phyloP scores from a whole-genome alignment of 2,888 invertebrate genomes.

The Orthosia gracilis region DNA sequence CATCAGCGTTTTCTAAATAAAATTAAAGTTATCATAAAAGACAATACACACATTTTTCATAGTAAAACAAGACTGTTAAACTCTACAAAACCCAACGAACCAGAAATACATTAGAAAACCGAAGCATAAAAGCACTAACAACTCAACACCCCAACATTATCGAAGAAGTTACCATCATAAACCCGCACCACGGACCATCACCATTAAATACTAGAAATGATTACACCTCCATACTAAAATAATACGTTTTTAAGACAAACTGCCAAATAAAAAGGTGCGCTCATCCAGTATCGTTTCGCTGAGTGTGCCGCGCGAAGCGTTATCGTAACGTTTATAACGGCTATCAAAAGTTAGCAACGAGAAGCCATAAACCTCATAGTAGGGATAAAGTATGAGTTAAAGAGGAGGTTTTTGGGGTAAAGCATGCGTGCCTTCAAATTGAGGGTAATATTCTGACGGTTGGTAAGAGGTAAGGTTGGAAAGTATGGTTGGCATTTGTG shows the following conservation, averaged over 20 bases:
- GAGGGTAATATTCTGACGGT: constrained; percentile 42
- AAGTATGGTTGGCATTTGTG: not conserved
- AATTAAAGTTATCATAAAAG: not conserved
- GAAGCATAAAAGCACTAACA: constrained; percentile 48
- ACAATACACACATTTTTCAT: not conserved
- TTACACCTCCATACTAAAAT: constrained; percentile 67
- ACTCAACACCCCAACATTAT: constrained; percentile 42
- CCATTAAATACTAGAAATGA: constrained; percentile 73
- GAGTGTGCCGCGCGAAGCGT: constrained; percentile 68
- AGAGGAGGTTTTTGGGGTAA: constrained; percentile 35
- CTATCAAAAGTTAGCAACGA: constrained; percentile 77
- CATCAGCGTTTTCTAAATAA: not conserved
- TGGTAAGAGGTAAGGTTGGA: not conserved
- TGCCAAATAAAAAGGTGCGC: constrained; percentile 77
- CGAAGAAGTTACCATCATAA: constrained; percentile 47
- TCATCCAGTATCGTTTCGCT: constrained; percentile 64
- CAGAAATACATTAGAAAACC: constrained; percentile 12
- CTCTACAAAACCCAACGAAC: not conserved
- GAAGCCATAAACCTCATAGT: constrained; percentile 69
- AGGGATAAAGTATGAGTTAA: constrained; percentile 43
- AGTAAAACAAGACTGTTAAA: not conserved
- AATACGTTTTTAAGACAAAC: constrained; percentile 78
- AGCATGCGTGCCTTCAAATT: constrained; percentile 54
- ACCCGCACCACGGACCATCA: constrained; percentile 61
- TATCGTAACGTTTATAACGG: constrained; percentile 82